Evolutionary conservation across 1,140 invertebrate genomes (phyloP).

Genomic region (Harpegnathos saltator): DNA sequence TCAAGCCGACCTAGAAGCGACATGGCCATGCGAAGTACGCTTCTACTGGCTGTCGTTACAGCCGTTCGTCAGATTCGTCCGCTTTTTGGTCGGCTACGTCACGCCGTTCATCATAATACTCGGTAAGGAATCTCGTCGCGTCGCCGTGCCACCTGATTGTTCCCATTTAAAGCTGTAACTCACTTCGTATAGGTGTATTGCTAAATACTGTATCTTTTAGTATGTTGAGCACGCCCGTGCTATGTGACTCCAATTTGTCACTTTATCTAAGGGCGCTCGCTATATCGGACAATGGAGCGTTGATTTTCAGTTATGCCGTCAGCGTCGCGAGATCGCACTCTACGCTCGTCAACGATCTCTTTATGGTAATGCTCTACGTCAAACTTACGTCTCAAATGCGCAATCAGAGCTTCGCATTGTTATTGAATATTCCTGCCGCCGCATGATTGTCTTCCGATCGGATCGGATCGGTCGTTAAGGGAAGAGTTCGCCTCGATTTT

Average conservation of each 20-base stretch:
- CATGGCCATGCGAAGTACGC: slow-evolving; percentile 80
- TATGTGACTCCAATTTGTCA: slow-evolving; percentile 76
- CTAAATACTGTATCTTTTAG: slow-evolving; percentile 77
- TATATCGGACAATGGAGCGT: slow-evolving; percentile 81
- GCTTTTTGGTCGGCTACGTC: slow-evolving; percentile 76
- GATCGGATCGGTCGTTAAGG: too few species aligned
- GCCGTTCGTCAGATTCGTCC: slow-evolving; percentile 75
- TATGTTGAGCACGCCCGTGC: slow-evolving; percentile 74
- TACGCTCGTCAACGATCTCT: slow-evolving; percentile 76
- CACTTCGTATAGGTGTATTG: slow-evolving; percentile 72
- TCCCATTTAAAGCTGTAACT: slow-evolving; percentile 42
- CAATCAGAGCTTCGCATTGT: neutral
- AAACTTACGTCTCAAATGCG: neutral
- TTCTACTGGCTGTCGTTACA: slow-evolving; percentile 78
- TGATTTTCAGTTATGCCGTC: slow-evolving; percentile 81
- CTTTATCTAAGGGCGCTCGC: slow-evolving; percentile 80
- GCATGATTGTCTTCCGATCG: neutral
- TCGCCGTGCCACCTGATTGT: slow-evolving; percentile 9
- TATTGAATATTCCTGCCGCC: neutral
- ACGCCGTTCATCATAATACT: slow-evolving; percentile 78
- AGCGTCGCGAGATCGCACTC: slow-evolving; percentile 78
- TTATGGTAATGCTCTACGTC: slow-evolving; percentile 75
- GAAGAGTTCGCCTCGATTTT: too few species aligned
- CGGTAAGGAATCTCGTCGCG: slow-evolving; percentile 68
- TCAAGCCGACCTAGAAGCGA: slow-evolving; percentile 71